Evolutionary conservation across 2,888 invertebrate genomes (phyloP), one percentile per base, ranked within the genome.

Genomic region (Drosophila fulvimacula): DNA sequence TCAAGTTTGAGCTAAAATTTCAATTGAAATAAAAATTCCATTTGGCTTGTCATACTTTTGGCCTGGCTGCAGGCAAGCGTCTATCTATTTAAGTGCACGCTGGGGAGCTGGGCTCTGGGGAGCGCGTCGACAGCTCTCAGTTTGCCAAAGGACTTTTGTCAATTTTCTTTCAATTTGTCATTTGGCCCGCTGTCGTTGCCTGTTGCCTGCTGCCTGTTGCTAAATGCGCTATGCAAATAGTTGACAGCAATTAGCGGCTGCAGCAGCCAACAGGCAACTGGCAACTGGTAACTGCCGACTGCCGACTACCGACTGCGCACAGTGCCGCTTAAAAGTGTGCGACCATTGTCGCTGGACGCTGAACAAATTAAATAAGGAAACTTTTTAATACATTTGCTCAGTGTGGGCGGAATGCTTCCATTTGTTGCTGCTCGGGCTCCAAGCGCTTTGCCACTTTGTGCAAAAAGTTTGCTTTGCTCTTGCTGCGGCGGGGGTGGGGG

Each of bases 341-440:
- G 48, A n/a, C 57, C 60, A 57, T 57, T 57, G 57, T 57, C 36
- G 46, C 17, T 34, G 59, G 34, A 44, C 60, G 64, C 39, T 51
- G 79, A 80, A 52, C 77, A 85, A 84, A 84, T 84, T 88, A 84
- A 88, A 84, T 84, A 85, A 88, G 60, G 73, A 78, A 85, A 85
- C 74, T 83, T 83, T 84, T 74, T 79, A 87, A 84, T 81, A 81
- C 88, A 81, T 87, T 87, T 79, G 76, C 87, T 64, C 69, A 60
- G 66, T 52, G 39, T 59, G 55, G 44, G 38, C 27, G 24, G 36
- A 3, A n/a, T 0, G 5, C 56, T 73, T 64, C 56, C 65, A 48
- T 57, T 66, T 67, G 59, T 66, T 67, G 59, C 63, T 36, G 60
- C 56, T 67, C 49, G 63, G 9, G 19, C 49, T 17, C 63, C 63